These are phyloP conservation scores for Myrmophylax atrothorax DNA, from an alignment of 2,113 vertebrate genomes.

Conservation along the genomic window DNA sequence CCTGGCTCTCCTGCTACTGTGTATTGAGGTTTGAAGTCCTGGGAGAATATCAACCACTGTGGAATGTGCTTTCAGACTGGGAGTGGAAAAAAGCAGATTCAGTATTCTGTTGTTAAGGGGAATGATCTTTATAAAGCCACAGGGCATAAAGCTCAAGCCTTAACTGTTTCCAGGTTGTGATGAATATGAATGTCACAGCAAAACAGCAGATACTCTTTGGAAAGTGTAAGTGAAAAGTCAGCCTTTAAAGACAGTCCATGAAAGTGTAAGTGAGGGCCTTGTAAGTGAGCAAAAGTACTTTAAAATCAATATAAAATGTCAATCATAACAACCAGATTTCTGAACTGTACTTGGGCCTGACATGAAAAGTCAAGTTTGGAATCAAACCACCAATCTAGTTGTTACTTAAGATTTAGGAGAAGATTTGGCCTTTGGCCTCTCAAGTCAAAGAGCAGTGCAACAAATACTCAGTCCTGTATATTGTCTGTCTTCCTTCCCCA, in stretches of 20 bases:
- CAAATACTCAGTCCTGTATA: background rate
- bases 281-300: background rate
- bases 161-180: background rate
- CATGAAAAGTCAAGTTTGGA: background rate
- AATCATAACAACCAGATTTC: conserved; percentile 1
- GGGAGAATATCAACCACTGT: background rate
- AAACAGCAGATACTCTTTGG: background rate
- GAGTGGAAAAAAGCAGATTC: background rate
- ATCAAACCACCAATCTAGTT: background rate
- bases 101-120: background rate
- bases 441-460: background rate
- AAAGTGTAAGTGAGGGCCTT: background rate
- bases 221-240: conserved; percentile 5
- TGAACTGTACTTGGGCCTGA: background rate
- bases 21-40: background rate
- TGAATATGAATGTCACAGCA: background rate
- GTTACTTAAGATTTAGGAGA: background rate
- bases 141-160: background rate
- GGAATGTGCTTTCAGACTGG: background rate
- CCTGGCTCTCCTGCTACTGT: background rate
- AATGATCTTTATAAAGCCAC: background rate
- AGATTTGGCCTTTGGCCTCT: background rate
- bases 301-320: conserved; percentile 3
- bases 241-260: background rate
- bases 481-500: background rate